Base-by-base conservation (phyloP, 2,888 invertebrate species). In the Eupithecia abbreviata region DNA sequence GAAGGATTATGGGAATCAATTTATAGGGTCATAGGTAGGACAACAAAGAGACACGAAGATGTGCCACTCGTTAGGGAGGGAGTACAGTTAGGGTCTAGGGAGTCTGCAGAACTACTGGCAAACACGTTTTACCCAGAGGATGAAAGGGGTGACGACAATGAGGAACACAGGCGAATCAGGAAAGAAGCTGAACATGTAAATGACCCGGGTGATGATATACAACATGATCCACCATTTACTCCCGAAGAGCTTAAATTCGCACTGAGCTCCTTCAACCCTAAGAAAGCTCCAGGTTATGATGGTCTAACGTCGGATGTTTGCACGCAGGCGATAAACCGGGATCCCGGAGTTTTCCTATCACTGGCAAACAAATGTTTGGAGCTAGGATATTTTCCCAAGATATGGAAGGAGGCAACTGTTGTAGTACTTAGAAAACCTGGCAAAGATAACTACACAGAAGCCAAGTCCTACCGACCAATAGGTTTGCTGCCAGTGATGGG, bases 381-480 rank as follows among this genome's bases (percentile, higher is more conserved):
- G 3, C 65, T 80, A 1, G 13, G 18, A 2, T 42, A 79, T 71
- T 84, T 84, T 70, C 82, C 82, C 2, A 49, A 1, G n/a, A 67
- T 68, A 6, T 75, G 75, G 75, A 75, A 75, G 30, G 75, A 75
- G 12, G 75, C 75, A 3, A 75, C 68, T 47, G 75, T 75, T 2
- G 72, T 75, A 4, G 67, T 67, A 1, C 10, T 74, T 6, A 30
- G 65, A 6, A 74, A 74, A 42, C 74, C 74, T 18, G 65, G 49
- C 41, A 74, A 74, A 12, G 47, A 47, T 0, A 13, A 47, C n/a
- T 74, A 69, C n/a, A 65, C 80, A 2, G 67, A 41, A 41, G 81
- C 82, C 9, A 84, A 83, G 49, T 77, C 81, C 0, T 82, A 82
- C n/a, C 70, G 82, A 62, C 83, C 82, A 0, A 83, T 84, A 9